These are phyloP conservation scores for Neocrepidodera transversa DNA, from an alignment of 2,888 invertebrate species.

Conservation along the genomic window DNA sequence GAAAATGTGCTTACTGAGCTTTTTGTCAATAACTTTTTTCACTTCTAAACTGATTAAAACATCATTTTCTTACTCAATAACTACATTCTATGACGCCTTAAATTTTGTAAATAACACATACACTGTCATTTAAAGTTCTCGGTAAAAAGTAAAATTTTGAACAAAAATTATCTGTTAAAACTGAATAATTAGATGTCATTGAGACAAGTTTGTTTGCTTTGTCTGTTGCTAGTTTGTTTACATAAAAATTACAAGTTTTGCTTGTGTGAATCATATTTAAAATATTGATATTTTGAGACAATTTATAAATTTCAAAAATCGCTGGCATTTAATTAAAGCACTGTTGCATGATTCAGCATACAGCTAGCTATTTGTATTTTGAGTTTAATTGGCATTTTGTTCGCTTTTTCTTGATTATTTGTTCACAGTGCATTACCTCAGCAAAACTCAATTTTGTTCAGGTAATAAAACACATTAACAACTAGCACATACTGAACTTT, in stretches of 20 bases:
- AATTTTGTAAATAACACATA: neutral
- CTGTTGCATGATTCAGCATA: constrained; percentile 45
- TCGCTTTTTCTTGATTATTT: constrained; percentile 40
- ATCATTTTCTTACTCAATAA: neutral
- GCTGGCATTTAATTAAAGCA: constrained; percentile 25
- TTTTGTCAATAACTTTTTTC: neutral
- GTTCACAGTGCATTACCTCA: constrained; percentile 40
- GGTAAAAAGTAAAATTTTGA: too few species aligned
- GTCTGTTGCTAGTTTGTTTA: neutral
- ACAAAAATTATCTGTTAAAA: too few species aligned
- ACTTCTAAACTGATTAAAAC: neutral
- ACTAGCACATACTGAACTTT: constrained; percentile 51
- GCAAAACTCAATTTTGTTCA: constrained; percentile 40
- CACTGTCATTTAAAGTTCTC: too few species aligned
- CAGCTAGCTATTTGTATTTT: constrained; percentile 53
- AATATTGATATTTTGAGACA: neutral
- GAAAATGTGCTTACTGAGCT: neutral
- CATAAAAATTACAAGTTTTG: too few species aligned
- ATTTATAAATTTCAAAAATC: constrained; percentile 3
- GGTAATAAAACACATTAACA: constrained; percentile 32
- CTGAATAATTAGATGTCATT: neutral
- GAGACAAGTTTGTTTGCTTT: neutral
- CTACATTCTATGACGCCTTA: neutral
- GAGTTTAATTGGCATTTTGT: constrained; percentile 52
- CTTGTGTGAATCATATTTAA: too few species aligned